A percentile compares a stretch with the other conserved stretches of the same genome.
Evolutionary conservation across 2,113 vertebrate genomes (phyloP).

Genomic region (Crotalus tigris): DNA sequence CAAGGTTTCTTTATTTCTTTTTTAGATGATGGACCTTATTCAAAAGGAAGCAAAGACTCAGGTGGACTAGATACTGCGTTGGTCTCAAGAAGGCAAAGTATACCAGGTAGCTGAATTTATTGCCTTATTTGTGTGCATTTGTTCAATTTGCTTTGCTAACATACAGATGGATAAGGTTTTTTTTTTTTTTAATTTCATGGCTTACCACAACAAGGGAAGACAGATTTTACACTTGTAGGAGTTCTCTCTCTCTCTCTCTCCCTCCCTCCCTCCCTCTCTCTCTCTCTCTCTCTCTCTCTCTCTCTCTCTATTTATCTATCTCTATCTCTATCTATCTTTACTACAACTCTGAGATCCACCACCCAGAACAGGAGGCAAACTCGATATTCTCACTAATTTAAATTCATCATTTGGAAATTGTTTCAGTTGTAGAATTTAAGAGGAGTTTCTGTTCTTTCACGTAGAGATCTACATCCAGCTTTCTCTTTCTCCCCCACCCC

Average conservation of each 20-base stretch:
- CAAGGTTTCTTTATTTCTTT: conserved; percentile 31
- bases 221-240: too few species aligned
- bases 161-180: background rate
- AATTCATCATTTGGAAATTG: background rate
- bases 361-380: background rate
- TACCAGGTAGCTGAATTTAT: conserved; percentile 81
- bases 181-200: background rate
- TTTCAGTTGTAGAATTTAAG: background rate
- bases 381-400: background rate
- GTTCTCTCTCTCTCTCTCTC: too few species aligned
- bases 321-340: too few species aligned
- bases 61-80: conserved; percentile 74
- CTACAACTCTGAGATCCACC: background rate
- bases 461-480: background rate
- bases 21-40: conserved; percentile 92
- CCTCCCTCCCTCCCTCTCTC: too few species aligned
- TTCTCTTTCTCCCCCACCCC: background rate
- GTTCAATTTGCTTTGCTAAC: background rate
- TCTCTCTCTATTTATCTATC: too few species aligned
- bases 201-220: background rate
- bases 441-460: background rate
- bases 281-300: too few species aligned
- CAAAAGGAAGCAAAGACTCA: conserved; percentile 85
- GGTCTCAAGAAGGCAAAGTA: conserved; percentile 85
- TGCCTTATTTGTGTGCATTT: background rate